Evolutionary conservation across 2,113 vertebrate genomes (phyloP).

Genomic region (Turdus rufiventris): DNA sequence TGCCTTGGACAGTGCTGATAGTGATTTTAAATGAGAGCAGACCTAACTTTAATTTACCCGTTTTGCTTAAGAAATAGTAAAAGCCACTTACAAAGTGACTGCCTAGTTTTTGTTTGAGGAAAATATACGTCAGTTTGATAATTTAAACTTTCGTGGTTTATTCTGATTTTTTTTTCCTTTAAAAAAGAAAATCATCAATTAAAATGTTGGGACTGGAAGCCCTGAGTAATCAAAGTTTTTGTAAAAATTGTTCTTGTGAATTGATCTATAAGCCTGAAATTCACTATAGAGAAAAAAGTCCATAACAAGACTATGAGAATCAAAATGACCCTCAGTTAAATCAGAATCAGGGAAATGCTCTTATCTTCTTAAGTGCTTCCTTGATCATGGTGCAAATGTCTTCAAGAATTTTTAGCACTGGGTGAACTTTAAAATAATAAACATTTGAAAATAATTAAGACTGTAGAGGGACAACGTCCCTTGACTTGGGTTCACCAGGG

Average conservation of each 20-base stretch:
- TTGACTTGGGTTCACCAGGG: conserved; percentile 23
- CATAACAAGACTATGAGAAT: not conserved
- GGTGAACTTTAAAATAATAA: conserved; percentile 2
- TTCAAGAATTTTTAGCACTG: not conserved
- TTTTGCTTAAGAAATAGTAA: conserved; percentile 75
- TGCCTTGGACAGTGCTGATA: conserved; percentile 80
- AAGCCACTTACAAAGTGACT: conserved; percentile 82
- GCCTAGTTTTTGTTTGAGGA: conserved; percentile 65
- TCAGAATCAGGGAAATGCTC: not conserved
- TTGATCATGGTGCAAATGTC: not conserved
- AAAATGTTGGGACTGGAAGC: conserved; percentile 72
- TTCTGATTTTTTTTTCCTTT: not conserved
- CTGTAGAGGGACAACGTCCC: not conserved
- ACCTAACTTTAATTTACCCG: conserved; percentile 76
- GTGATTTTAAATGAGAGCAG: conserved; percentile 78
- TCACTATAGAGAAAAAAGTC: not conserved
- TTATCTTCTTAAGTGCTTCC: not conserved
- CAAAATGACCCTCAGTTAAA: not conserved
- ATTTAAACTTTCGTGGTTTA: conserved; percentile 37
- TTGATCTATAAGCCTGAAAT: conserved; percentile 23
- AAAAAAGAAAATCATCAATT: conserved; percentile 5
- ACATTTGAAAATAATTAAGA: not conserved
- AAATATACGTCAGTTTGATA: conserved; percentile 48
- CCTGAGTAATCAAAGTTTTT: conserved; percentile 73
- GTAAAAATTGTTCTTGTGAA: conserved; percentile 60